These are phyloP conservation scores for Caenorhabditis elegans DNA, from an alignment of 1,140 invertebrate species.

Conservation along the genomic window DNA sequence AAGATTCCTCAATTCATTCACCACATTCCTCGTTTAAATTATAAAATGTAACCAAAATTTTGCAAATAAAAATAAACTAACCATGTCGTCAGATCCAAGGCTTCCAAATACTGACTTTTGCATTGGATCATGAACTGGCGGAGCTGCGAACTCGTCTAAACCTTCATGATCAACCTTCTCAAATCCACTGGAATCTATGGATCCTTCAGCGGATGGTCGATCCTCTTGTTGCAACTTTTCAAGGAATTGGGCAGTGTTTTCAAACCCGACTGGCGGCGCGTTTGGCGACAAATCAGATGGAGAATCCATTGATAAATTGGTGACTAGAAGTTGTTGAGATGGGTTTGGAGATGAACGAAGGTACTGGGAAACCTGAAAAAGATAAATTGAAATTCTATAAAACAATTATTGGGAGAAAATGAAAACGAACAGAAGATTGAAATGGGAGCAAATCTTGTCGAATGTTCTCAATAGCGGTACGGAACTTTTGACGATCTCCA, in stretches of 20 bases:
- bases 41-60: no score
- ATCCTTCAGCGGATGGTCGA: slow-evolving; percentile 30
- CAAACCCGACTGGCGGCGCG: slow-evolving; percentile 40
- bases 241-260: slow-evolving; percentile 31
- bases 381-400: neutral
- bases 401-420: no score
- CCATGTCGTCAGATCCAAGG: neutral
- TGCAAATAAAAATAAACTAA: neutral
- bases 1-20: no score
- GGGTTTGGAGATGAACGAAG: neutral
- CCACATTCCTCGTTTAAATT: no score
- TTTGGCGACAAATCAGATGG: slow-evolving; percentile 45
- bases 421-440: slow-evolving; percentile 10
- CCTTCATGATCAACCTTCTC: slow-evolving; percentile 39
- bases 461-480: slow-evolving; percentile 9
- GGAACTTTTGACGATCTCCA: slow-evolving; percentile 28
- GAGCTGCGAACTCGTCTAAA: slow-evolving; percentile 25
- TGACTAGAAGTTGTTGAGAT: slow-evolving; percentile 27
- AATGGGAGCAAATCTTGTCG: slow-evolving; percentile 6
- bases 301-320: slow-evolving; percentile 41
- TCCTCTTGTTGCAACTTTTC: slow-evolving; percentile 10
- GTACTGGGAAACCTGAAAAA: slow-evolving; percentile 21
- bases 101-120: slow-evolving; percentile 38
- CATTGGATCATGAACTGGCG: slow-evolving; percentile 40
- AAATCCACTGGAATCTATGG: slow-evolving; percentile 36